Base-by-base conservation (phyloP, 2,113 vertebrate species). In the Aldabrachelys gigantea region DNA sequence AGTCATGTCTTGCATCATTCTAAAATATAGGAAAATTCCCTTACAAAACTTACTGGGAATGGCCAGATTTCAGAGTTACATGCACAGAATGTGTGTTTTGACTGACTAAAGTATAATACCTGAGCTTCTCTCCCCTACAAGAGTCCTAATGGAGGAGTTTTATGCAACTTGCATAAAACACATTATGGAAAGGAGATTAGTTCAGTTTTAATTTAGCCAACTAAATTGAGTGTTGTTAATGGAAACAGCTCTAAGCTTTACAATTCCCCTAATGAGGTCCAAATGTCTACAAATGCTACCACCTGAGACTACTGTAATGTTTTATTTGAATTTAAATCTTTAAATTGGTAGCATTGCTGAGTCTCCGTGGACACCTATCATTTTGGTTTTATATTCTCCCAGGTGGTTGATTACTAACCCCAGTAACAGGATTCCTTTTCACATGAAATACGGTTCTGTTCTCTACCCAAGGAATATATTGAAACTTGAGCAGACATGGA, bases 271-370 rank as follows among this genome's bases (percentile, higher is more conserved):
- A 97, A 97, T 96, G 92, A 90, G 94, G 94, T 97, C 93, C 95
- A 97, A 98, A 91, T 69, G 93, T 96, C 95, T 92, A 97, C 95
- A 93, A 96, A 97, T 97, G 96, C 96, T 97, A 97, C 97, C 97
- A 97, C 95, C 94, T 97, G 97, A 98, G 97, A 97, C 95, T 95
- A 97, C 95, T 95, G 95, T 96, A 96, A 97, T 96, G 96, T 97
- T 97, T 97, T 97, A 96, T 97, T 98, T 98, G 92, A 96, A 97
- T 91, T 97, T 80, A 96, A 92, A 95, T 91, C 96, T 97, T 93
- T 92, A 84, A 95, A 76, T 96, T 96, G 97, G 91, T 91, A 97
- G 96, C 62, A 62, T 91, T 93, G 83, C 87, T 94, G 41, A 2
- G 90, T 96, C 95, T 97, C 97, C 72, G 14, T 80, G 96, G 90